phyloP scores from a whole-genome alignment of 2,113 vertebrate species.

The Fregata magnificens region DNA sequence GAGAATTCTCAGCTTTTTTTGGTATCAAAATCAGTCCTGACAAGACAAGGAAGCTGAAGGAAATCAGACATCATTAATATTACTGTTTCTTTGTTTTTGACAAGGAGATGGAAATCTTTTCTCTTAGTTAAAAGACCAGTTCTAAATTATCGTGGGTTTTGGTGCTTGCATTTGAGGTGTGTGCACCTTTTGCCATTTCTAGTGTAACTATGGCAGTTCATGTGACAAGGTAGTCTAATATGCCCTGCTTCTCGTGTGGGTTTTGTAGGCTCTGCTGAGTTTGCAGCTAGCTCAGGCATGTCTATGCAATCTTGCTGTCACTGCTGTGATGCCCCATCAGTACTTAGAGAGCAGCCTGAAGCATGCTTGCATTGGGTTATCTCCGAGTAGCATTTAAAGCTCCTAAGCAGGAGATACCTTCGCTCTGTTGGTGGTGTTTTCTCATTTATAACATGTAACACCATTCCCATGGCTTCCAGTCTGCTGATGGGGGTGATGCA shows the following conservation, averaged over 20 bases:
- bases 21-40: background rate
- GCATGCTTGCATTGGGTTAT: background rate
- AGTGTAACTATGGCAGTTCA: background rate
- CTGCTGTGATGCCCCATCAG: background rate
- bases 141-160: fast-evolving
- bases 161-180: background rate
- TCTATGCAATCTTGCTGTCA: background rate
- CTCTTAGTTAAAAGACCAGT: background rate
- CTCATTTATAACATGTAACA: background rate
- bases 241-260: background rate
- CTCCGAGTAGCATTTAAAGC: background rate
- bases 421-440: background rate
- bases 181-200: background rate
- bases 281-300: background rate
- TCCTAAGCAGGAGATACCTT: background rate
- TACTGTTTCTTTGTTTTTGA: background rate
- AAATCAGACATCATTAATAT: background rate
- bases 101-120: background rate
- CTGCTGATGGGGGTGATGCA: background rate
- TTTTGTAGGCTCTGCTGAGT: background rate
- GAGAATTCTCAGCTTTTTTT: background rate
- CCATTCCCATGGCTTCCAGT: background rate
- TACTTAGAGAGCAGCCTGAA: background rate
- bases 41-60: background rate
- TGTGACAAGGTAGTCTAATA: background rate